Evolutionary conservation across 2,888 invertebrate genomes (phyloP).

Genomic region (Agonopterix alstromeriana): DNA sequence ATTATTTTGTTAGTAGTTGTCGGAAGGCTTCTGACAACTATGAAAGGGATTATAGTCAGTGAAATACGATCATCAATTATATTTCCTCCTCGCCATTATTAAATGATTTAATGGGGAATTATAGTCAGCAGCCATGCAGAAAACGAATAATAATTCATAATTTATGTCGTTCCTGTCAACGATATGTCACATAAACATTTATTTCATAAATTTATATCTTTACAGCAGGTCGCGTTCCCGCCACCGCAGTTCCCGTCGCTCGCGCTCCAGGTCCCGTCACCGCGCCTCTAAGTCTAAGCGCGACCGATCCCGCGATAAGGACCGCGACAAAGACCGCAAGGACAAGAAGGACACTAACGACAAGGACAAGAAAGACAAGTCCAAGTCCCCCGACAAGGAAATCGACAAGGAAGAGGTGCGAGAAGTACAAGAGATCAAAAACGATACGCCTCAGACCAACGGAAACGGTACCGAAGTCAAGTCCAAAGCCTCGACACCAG

Average conservation of each 20-base stretch:
- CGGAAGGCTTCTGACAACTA: too few species aligned
- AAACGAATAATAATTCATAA: too few species aligned
- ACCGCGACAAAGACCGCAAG: slow-evolving; percentile 23
- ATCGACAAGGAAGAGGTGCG: slow-evolving; percentile 24
- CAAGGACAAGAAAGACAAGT: slow-evolving; percentile 48
- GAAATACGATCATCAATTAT: too few species aligned
- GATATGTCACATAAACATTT: too few species aligned
- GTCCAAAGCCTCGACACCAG: slow-evolving; percentile 46
- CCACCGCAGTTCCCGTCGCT: slow-evolving; percentile 76
- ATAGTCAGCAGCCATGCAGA: too few species aligned
- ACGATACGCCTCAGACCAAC: slow-evolving; percentile 45
- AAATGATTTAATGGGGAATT: too few species aligned
- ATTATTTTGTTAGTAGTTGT: too few species aligned
- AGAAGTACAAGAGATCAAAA: slow-evolving; percentile 37
- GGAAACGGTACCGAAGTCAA: slow-evolving; percentile 42
- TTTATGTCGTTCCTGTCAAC: too few species aligned
- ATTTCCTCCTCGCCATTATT: too few species aligned
- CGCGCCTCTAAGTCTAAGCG: slow-evolving; percentile 73
- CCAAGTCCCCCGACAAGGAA: slow-evolving; percentile 51
- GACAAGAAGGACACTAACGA: slow-evolving; percentile 38
- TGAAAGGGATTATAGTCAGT: too few species aligned
- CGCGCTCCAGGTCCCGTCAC: slow-evolving; percentile 69
- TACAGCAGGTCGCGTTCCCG: slow-evolving; percentile 66
- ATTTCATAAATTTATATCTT: too few species aligned
- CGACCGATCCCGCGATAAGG: slow-evolving; percentile 55